These are phyloP conservation scores for Bombus picipes DNA, from an alignment of 1,140 invertebrate genomes.

Conservation along the genomic window DNA sequence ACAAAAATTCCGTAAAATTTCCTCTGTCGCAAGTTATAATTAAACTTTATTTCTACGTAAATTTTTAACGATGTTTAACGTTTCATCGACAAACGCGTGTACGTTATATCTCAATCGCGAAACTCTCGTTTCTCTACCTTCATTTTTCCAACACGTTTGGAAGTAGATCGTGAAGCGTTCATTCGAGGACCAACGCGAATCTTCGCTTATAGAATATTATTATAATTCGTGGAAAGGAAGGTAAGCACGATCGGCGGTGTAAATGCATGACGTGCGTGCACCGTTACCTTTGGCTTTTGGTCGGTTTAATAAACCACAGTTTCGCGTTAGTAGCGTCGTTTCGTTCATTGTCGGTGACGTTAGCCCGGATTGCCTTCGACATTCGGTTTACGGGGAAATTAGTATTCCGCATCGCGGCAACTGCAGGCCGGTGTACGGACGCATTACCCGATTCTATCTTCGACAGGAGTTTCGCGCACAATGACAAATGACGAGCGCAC, in stretches of 20 bases:
- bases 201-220: not conserved
- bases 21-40: not conserved
- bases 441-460: constrained; percentile 33
- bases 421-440: constrained; percentile 1
- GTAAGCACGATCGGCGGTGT: not conserved
- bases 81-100: too few species aligned
- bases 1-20: not conserved
- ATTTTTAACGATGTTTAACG: not conserved
- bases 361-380: constrained; percentile 31
- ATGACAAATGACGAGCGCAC: constrained; percentile 22
- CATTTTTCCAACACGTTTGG: too few species aligned
- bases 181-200: not conserved
- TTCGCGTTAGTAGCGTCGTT: constrained; percentile 30
- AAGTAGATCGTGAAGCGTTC: too few species aligned
- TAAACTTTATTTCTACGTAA: not conserved
- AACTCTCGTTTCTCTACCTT: too few species aligned
- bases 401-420: constrained; percentile 32
- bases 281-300: not conserved
- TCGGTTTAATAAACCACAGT: constrained; percentile 42
- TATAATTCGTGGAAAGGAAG: not conserved
- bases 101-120: too few species aligned
- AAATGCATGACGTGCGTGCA: not conserved
- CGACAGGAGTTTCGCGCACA: constrained; percentile 24
- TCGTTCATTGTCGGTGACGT: constrained; percentile 40
- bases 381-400: constrained; percentile 45